Percentiles rank a stretch among this genome's conserved stretches.
Conservation (phyloP, 2,113 vertebrate species). For the Sphyrna mokarran region DNA sequence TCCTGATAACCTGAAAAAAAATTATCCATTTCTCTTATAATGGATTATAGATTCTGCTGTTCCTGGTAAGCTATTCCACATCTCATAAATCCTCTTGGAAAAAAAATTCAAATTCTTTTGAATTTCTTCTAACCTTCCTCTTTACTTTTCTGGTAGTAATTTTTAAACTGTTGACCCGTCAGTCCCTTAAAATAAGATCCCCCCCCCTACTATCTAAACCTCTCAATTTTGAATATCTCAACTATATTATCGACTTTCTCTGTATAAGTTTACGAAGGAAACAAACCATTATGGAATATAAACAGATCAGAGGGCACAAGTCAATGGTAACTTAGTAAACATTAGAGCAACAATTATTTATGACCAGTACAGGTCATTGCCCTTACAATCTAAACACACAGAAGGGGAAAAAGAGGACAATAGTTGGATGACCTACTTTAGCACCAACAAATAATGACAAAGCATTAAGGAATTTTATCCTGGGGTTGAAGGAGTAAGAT, state of each 20-base stretch:
- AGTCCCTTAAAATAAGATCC: not conserved
- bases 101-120: not conserved
- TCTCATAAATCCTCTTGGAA: not conserved
- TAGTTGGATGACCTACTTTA: not conserved
- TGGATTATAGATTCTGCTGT: not conserved
- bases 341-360: not conserved
- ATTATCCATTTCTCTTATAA: not conserved
- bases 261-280: not conserved
- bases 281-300: not conserved
- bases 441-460: not conserved
- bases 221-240: not conserved
- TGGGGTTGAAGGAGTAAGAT: not conserved
- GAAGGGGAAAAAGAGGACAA: not conserved
- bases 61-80: not conserved
- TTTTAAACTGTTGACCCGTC: not conserved
- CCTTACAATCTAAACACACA: not conserved
- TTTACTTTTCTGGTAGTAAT: not conserved
- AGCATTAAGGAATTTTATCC: not conserved
- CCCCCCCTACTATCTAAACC: not conserved
- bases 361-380: not conserved
- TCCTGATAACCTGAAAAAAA: too few relatives aligned
- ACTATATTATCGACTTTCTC: not conserved
- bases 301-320: not conserved
- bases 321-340: not conserved
- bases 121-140: not conserved